These are phyloP conservation scores for Leistus spinibarbis DNA, from an alignment of 2,888 invertebrate genomes.

Conservation along the genomic window DNA sequence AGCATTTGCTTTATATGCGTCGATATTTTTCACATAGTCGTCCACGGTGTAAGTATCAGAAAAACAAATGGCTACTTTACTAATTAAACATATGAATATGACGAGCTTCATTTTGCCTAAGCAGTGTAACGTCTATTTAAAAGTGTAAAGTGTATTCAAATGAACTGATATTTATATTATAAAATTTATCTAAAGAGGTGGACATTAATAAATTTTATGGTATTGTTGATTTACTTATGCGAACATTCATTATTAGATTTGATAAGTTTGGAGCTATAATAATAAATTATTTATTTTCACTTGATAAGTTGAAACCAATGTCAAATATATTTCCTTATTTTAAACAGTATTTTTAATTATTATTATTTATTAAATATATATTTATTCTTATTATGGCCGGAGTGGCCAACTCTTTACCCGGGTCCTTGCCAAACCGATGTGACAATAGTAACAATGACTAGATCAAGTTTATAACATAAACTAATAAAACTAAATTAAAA, in stretches of 20 bases:
- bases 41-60: not conserved
- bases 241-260: not conserved
- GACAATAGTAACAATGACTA: too few relatives aligned
- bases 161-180: not conserved
- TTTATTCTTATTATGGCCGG: too few relatives aligned
- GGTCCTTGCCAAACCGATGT: too few relatives aligned
- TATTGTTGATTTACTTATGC: not conserved
- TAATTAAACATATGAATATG: not conserved
- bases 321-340: too few relatives aligned
- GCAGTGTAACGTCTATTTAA: not conserved
- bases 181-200: not conserved
- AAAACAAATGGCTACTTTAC: not conserved
- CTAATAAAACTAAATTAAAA: too few relatives aligned
- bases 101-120: not conserved
- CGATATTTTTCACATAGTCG: not conserved
- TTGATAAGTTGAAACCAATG: too few relatives aligned
- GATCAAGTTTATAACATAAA: too few relatives aligned
- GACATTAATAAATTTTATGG: not conserved
- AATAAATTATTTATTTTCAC: too few relatives aligned
- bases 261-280: too few relatives aligned
- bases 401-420: too few relatives aligned
- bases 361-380: too few relatives aligned
- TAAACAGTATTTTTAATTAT: too few relatives aligned
- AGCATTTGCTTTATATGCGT: not conserved
- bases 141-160: not conserved